A percentile compares a stretch with the other conserved stretches of the same genome.
phyloP scores from a whole-genome alignment of 2,797 vertebrate genomes.

The Falco cherrug region DNA sequence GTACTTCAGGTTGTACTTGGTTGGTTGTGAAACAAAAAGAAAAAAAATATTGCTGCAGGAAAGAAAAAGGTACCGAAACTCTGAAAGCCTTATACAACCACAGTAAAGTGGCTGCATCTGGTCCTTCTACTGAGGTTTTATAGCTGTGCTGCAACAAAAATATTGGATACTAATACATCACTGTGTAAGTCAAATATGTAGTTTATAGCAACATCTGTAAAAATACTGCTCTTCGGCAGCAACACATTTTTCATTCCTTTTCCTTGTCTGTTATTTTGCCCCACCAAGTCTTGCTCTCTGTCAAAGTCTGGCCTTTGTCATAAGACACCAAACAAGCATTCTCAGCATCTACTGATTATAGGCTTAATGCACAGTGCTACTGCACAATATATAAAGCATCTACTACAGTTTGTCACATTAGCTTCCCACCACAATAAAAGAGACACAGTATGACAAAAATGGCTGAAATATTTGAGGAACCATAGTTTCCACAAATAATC shows the following conservation, averaged over 20 bases:
- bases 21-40: not conserved
- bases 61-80: not conserved
- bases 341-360: not conserved
- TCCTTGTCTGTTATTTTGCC: not conserved
- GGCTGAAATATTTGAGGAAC: not conserved
- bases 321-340: not conserved
- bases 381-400: not conserved
- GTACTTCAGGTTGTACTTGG: not conserved
- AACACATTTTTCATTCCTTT: not conserved
- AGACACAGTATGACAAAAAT: not conserved
- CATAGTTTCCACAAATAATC: not conserved
- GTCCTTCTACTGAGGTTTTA: not conserved
- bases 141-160: not conserved
- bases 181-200: not conserved
- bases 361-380: not conserved
- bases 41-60: not conserved
- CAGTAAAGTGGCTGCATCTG: not conserved
- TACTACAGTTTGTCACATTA: not conserved
- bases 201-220: not conserved
- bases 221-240: not conserved
- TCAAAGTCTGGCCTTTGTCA: not conserved
- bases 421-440: not conserved
- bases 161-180: not conserved
- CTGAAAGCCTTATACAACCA: not conserved
- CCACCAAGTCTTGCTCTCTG: not conserved